Evolutionary conservation across 2,113 vertebrate genomes (phyloP).

Genomic region (Pterocles orientalis): DNA sequence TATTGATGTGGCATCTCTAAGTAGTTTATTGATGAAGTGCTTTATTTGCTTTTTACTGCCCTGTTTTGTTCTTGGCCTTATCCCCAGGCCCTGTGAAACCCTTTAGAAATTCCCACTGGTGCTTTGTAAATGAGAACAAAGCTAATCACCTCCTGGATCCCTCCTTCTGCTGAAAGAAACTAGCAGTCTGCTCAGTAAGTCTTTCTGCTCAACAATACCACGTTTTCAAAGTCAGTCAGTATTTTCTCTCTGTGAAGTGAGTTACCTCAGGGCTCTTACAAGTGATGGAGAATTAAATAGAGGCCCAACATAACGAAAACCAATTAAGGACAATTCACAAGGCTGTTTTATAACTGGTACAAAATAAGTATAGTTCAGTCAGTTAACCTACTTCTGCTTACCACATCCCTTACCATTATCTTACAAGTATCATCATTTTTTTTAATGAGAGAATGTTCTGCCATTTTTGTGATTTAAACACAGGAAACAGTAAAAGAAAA

Average conservation of each 20-base stretch:
- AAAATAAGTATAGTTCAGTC: neutral
- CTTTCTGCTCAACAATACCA: constrained; percentile 46
- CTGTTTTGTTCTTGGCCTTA: constrained; percentile 68
- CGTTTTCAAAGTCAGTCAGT: constrained; percentile 51
- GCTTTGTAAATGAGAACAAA: constrained; percentile 69
- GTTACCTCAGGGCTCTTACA: constrained; percentile 47
- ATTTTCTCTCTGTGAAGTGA: constrained; percentile 24
- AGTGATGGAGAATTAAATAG: constrained; percentile 50
- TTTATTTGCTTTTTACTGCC: constrained; percentile 62
- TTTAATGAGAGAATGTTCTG: neutral
- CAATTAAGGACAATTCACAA: constrained; percentile 47
- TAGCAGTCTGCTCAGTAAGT: constrained; percentile 23
- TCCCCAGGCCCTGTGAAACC: constrained; percentile 61
- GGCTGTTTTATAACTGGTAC: constrained; percentile 22
- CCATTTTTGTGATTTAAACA: neutral
- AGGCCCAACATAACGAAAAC: constrained; percentile 38
- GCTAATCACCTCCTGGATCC: constrained; percentile 69
- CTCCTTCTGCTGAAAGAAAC: constrained; percentile 62
- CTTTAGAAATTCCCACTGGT: constrained; percentile 62
- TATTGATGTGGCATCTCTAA: constrained; percentile 61
- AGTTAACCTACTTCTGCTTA: constrained; percentile 29
- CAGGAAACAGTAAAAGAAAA: constrained; percentile 5
- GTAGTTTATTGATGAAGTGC: constrained; percentile 65
- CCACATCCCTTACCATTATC: constrained; percentile 1
- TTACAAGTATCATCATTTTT: neutral